phyloP scores from a whole-genome alignment of 53 echinoderm and acorn worm genomes.

The Echinarachnius parma region DNA sequence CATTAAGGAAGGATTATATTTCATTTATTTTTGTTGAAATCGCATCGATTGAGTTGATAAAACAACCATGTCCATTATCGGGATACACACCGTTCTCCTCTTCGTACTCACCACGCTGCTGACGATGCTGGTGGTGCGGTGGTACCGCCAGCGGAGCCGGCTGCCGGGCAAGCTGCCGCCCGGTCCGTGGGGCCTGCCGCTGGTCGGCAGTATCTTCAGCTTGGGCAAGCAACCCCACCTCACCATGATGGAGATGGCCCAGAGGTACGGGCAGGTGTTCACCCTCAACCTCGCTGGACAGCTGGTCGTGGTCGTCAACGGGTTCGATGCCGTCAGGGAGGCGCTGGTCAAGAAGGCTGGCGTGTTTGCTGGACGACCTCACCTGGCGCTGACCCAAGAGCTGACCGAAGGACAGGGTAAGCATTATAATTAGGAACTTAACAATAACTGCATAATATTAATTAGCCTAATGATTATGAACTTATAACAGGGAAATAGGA shows the following conservation, averaged over 20 bases:
- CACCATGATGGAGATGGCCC: slow-evolving; percentile 92
- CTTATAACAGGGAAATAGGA: no score
- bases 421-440: no score
- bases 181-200: slow-evolving; percentile 90
- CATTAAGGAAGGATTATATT: no score
- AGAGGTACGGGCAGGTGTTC: slow-evolving; percentile 82
- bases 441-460: no score
- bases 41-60: no score
- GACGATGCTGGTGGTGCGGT: slow-evolving; percentile 58
- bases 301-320: slow-evolving; percentile 82
- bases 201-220: slow-evolving; percentile 92
- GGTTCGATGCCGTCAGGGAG: slow-evolving; percentile 78
- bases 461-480: no score
- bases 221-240: slow-evolving; percentile 88
- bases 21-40: no score
- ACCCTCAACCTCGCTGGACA: slow-evolving; percentile 84
- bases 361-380: slow-evolving; percentile 87
- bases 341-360: slow-evolving; percentile 86
- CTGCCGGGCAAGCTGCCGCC: slow-evolving; percentile 73
- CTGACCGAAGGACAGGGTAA: slow-evolving; percentile 94
- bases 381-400: slow-evolving; percentile 78
- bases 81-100: slow-evolving; percentile 62
- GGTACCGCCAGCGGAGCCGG: slow-evolving; percentile 59
- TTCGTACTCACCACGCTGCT: slow-evolving; percentile 67
- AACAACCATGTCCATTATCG: slow-evolving; percentile 36